These are phyloP conservation scores for Aphidius ervi DNA, from an alignment of 1,140 invertebrate genomes.

Conservation along the genomic window DNA sequence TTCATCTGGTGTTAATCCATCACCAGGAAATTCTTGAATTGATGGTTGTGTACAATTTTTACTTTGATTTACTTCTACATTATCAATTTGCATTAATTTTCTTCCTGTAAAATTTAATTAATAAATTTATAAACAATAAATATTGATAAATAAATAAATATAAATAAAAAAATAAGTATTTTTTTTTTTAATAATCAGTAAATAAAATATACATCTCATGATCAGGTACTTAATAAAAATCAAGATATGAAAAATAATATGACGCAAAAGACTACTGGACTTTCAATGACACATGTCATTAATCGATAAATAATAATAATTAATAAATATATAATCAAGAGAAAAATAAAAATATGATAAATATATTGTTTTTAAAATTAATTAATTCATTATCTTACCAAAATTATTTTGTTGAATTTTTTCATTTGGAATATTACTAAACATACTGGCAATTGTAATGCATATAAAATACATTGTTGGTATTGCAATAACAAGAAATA, in stretches of 20 bases:
- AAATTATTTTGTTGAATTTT: constrained; percentile 23
- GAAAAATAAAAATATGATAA: neutral
- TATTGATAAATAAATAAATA: neutral
- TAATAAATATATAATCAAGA: no score
- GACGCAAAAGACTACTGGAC: neutral
- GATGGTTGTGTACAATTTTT: constrained; percentile 53
- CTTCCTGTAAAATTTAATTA: constrained; percentile 29
- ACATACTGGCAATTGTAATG: constrained; percentile 27
- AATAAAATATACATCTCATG: constrained; percentile 2
- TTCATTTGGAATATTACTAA: constrained; percentile 19
- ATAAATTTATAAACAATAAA: constrained; percentile 41
- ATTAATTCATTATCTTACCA: constrained; percentile 21
- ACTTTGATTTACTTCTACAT: constrained; percentile 15
- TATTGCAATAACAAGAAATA: constrained; percentile 39
- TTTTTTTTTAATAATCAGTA: neutral
- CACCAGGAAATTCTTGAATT: constrained; percentile 56
- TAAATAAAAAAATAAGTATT: no score
- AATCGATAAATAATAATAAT: neutral
- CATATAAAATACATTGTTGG: constrained; percentile 39
- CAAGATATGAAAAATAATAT: no score
- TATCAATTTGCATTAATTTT: constrained; percentile 38
- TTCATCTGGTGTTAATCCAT: constrained; percentile 51
- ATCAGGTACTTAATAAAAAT: no score
- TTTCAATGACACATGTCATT: neutral
- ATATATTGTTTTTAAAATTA: neutral